Evolutionary conservation across 2,113 vertebrate genomes (phyloP).

Genomic region (Urocitellus parryii): DNA sequence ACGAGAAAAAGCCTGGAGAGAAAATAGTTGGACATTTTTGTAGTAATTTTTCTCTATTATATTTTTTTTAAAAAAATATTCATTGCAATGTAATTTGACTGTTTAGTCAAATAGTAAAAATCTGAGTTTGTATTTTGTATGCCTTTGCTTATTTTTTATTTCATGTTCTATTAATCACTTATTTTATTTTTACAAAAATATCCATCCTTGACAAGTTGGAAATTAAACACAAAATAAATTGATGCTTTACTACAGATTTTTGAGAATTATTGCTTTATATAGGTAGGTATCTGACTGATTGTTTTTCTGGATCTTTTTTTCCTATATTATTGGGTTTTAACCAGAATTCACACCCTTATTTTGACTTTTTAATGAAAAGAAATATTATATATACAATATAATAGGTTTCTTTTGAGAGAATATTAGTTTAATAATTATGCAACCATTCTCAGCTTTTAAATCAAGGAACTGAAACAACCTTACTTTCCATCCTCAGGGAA

Average conservation of each 20-base stretch:
- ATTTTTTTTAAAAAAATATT: background rate
- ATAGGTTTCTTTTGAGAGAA: background rate
- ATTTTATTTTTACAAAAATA: constrained; percentile 6
- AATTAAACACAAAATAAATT: constrained; percentile 48
- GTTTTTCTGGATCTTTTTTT: background rate
- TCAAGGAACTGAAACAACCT: background rate
- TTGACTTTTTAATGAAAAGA: constrained; percentile 1
- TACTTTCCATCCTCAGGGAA: background rate
- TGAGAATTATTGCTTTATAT: background rate
- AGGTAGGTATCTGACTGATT: background rate
- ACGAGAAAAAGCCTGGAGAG: background rate
- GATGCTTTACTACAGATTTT: background rate
- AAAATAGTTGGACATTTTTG: background rate
- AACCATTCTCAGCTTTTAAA: background rate
- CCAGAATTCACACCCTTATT: background rate
- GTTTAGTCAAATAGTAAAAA: background rate
- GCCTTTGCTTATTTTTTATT: constrained; percentile 40
- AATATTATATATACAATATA: background rate
- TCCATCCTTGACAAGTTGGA: background rate
- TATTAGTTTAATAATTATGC: background rate
- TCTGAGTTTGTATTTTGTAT: background rate
- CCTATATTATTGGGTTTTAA: background rate
- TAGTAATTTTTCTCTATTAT: background rate
- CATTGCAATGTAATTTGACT: background rate
- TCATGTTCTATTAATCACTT: background rate